Conservation (phyloP, 2,888 invertebrate species). For the Macrosiphum euphorbiae region DNA sequence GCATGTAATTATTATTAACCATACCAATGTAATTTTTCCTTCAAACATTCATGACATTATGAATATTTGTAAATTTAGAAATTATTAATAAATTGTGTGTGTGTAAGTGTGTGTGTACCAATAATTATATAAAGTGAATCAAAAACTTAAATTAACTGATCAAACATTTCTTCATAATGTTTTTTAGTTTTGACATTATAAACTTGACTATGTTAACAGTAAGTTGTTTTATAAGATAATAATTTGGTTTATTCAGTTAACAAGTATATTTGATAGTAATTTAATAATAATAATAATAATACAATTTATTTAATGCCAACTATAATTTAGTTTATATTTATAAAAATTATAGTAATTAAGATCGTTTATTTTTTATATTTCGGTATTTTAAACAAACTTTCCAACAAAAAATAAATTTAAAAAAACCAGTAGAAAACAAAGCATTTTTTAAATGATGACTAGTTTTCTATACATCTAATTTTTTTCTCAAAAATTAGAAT, state of each 20-base stretch:
- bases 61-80: neutral
- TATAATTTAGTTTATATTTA: neutral
- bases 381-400: neutral
- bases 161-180: neutral
- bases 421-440: neutral
- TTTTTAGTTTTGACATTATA: neutral
- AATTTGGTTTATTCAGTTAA: slow-evolving; percentile 23
- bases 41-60: neutral
- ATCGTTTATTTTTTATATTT: neutral
- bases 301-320: neutral
- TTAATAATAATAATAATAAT: neutral
- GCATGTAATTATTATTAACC: neutral
- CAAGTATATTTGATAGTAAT: neutral
- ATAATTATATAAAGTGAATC: neutral
- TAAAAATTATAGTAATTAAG: neutral
- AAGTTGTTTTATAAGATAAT: neutral
- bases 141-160: neutral
- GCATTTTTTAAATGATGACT: neutral
- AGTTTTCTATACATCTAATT: neutral
- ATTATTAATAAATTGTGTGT: neutral
- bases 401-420: neutral
- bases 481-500: neutral
- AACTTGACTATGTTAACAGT: neutral
- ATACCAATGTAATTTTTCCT: neutral
- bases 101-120: neutral